Conservation (phyloP, 2,888 invertebrate species). For the Anorthoa munda region DNA sequence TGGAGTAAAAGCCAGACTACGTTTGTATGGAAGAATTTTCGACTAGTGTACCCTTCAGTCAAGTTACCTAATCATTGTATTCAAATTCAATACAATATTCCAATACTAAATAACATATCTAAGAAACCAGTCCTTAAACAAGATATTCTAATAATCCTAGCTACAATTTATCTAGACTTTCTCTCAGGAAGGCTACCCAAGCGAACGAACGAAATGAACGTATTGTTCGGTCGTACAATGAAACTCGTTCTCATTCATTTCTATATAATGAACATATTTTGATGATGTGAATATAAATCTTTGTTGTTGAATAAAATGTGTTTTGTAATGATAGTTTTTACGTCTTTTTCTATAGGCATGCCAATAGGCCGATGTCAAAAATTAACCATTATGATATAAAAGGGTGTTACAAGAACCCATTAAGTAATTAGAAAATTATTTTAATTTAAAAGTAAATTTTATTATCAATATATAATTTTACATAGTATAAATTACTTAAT, state of each 20-base stretch:
- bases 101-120: neutral
- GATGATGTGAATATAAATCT: constrained; percentile 31
- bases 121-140: constrained; percentile 13
- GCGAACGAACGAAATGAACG: constrained; percentile 20
- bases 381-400: too few relatives aligned
- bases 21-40: too few relatives aligned
- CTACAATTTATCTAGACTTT: constrained; percentile 34
- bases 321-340: constrained; percentile 3
- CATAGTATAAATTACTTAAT: too few relatives aligned
- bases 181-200: constrained; percentile 48
- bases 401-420: neutral
- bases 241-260: constrained; percentile 41
- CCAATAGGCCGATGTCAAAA: neutral
- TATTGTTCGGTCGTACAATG: constrained; percentile 59
- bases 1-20: too few relatives aligned
- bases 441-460: too few relatives aligned
- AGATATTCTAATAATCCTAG: constrained; percentile 37
- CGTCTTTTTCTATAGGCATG: neutral
- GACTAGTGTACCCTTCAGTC: too few relatives aligned
- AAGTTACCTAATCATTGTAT: neutral
- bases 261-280: constrained; percentile 18
- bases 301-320: constrained; percentile 30
- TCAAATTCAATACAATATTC: constrained; percentile 6
- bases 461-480: too few relatives aligned
- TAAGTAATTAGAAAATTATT: too few relatives aligned